These are phyloP conservation scores for Lasioglossum pauxillum DNA, from an alignment of 2,888 invertebrate genomes.

Conservation along the genomic window DNA sequence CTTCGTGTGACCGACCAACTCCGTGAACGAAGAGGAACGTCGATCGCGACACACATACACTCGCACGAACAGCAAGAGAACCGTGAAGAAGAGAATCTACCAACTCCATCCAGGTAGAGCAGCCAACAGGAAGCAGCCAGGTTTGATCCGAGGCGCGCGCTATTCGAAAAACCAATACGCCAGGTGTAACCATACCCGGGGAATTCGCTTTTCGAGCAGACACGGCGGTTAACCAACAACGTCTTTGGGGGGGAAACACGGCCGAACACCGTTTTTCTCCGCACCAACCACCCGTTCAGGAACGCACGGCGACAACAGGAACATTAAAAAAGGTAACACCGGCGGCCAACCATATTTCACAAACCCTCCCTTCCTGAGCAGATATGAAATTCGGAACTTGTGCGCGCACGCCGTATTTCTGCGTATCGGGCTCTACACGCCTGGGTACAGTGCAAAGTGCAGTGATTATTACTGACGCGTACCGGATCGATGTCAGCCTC, in stretches of 20 bases:
- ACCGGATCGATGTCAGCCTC: constrained; percentile 58
- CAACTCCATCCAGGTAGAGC: constrained; percentile 42
- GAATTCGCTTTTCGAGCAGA: constrained; percentile 70
- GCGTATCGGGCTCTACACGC: constrained; percentile 45
- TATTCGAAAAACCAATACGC: constrained; percentile 67
- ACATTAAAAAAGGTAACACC: constrained; percentile 61
- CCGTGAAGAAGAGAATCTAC: constrained; percentile 35
- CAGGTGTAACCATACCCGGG: constrained; percentile 43
- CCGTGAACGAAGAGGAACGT: constrained; percentile 38
- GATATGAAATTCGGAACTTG: constrained; percentile 16
- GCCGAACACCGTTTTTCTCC: constrained; percentile 50
- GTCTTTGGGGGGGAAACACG: constrained; percentile 69
- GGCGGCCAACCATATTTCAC: background rate
- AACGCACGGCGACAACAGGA: constrained; percentile 75
- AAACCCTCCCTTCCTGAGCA: background rate
- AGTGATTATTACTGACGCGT: constrained; percentile 73
- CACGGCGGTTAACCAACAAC: constrained; percentile 73
- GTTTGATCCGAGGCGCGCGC: constrained; percentile 67
- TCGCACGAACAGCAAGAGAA: constrained; percentile 22
- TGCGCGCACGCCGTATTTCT: constrained; percentile 39
- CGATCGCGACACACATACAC: constrained; percentile 22
- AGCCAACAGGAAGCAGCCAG: constrained; percentile 41
- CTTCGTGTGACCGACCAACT: constrained; percentile 21
- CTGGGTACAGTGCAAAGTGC: constrained; percentile 78
- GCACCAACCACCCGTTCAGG: constrained; percentile 76